Evolutionary conservation across 2,888 invertebrate genomes (phyloP), one percentile per base, ranked within the genome.

Genomic region (Cerceris ruficornis): DNA sequence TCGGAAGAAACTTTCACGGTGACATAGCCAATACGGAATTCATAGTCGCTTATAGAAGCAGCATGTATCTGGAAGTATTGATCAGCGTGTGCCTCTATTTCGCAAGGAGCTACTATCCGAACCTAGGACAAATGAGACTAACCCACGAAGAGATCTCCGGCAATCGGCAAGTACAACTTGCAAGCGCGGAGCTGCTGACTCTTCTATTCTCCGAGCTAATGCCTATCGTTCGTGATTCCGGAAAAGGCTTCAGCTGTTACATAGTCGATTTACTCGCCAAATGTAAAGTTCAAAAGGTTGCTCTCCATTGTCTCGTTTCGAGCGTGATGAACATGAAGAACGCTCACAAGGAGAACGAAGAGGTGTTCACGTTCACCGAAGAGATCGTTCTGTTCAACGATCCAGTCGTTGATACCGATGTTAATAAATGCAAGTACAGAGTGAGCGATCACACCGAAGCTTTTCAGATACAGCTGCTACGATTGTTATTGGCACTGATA

Each of bases 221-320:
- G 67, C 94, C 94, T 43, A 95, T 97, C 69, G 96, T 96, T 14
- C 95, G 95, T 79, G 96, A 96, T 84, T 96, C 96, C 91, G 96
- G 96, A 0, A 95, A 95, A 88, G 95, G 96, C 0, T 95, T 97
- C 88, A 95, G 96, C 11, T 95, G 95, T 86, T 97, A 96, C 90
- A 95, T 96, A 78, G 95, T 95, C 13, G 96, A 97, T 91, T 92
- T 96, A 84, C 93, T 97, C 88, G 93, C 94, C 4, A 95, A 96
- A 80, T 96, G 96, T 88, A 97, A 97, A 92, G 94, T 98, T 61
- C 97, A 98, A 92, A 97, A 97, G 90, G 95, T 96, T 39, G 94
- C 97, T 60, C 93, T 98, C 62, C 97, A 97, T 90, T 96, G 96
- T 89, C 93, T 97, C 17, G 94, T 97, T 64, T 96, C 97, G 4